Evolutionary conservation across 1,140 invertebrate genomes (phyloP), one percentile per base, ranked within the genome.

Genomic region (Chrysoperla carnea): DNA sequence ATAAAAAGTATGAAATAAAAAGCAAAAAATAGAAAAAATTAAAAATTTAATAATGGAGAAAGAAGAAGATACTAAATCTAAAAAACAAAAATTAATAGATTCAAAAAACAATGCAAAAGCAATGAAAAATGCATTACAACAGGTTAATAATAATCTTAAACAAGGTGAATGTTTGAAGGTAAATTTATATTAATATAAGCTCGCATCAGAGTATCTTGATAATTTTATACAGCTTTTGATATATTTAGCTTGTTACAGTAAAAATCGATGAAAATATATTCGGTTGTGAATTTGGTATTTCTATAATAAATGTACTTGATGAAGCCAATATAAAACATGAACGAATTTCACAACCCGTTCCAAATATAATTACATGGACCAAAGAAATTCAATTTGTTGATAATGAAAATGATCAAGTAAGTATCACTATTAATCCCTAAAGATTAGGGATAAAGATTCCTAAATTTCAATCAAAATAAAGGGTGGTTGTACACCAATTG

Each of bases 131-230:
- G 50, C 60, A 14, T 47, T 49, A 14, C 37, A 13, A 17, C 55
- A 53, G 29, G 51, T 51, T 29, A 48, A 49, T 9, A 58, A 57
- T 37, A 59, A 55, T 41, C 57, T 63, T 23, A 69, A 70, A 47
- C 67, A 68, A 23, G 68, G 67, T 13, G 66, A 75, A 48, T 70
- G 67, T 44, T 59, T 75, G 45, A 72, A 68, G 58, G 66, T 67
- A 56, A 41, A 8, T 47, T 27, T 39, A 41, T 46, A 29, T 37
- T 31, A 17, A 23, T 37, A 12, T 9, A 15, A n/a, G n/a, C n/a
- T n/a, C n/a, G 17, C 33, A 29, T 45, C 31, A 5, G 17, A 23
- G 17, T 28, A 43, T 48, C 53, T 11, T 46, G 61, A 58, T 49
- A 12, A 40, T 41, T 33, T 15, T 36, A 12, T 37, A 27, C 11